A percentile compares a stretch with the other conserved stretches of the same genome.
phyloP scores from a whole-genome alignment of 2,888 invertebrate genomes.

The Caenorhabditis doughertyi region DNA sequence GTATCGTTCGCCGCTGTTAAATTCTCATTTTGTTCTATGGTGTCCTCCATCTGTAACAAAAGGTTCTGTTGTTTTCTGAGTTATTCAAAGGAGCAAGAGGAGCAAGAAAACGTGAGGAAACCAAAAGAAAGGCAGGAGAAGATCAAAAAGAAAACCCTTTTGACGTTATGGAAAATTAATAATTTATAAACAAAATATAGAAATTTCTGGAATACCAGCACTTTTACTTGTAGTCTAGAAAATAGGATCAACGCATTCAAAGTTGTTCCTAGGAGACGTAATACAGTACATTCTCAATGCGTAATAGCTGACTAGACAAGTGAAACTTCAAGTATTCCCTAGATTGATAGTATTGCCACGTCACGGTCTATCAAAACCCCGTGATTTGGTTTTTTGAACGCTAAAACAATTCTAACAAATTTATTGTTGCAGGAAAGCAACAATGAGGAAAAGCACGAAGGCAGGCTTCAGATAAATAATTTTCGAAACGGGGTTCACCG shows the following conservation, averaged over 20 bases:
- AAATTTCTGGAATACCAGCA: constrained; percentile 2
- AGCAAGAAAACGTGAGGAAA: constrained; percentile 40
- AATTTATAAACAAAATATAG: constrained; percentile 25
- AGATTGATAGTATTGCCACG: not conserved
- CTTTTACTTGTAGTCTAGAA: not conserved
- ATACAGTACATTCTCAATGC: constrained; percentile 5
- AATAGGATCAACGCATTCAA: not conserved
- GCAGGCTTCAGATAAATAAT: constrained; percentile 46
- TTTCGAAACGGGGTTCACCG: constrained; percentile 42
- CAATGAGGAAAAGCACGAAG: constrained; percentile 18
- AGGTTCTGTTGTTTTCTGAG: constrained; percentile 16
- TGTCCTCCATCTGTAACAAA: constrained; percentile 55
- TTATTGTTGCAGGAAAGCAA: constrained; percentile 28
- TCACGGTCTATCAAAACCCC: constrained; percentile 10
- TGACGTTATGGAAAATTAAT: constrained; percentile 46
- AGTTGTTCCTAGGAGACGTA: not conserved
- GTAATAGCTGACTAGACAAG: not conserved
- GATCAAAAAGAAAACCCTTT: constrained; percentile 28
- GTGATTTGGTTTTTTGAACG: constrained; percentile 31
- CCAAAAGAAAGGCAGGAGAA: not conserved
- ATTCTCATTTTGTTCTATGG: constrained; percentile 35
- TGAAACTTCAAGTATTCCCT: constrained; percentile 14
- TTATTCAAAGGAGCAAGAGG: not conserved
- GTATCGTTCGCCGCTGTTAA: constrained; percentile 38
- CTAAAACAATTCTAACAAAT: constrained; percentile 39